A percentile compares a stretch with the other conserved stretches of the same genome.
Evolutionary conservation across 2,113 vertebrate genomes (phyloP).

Genomic region (Bostrychus sinensis): DNA sequence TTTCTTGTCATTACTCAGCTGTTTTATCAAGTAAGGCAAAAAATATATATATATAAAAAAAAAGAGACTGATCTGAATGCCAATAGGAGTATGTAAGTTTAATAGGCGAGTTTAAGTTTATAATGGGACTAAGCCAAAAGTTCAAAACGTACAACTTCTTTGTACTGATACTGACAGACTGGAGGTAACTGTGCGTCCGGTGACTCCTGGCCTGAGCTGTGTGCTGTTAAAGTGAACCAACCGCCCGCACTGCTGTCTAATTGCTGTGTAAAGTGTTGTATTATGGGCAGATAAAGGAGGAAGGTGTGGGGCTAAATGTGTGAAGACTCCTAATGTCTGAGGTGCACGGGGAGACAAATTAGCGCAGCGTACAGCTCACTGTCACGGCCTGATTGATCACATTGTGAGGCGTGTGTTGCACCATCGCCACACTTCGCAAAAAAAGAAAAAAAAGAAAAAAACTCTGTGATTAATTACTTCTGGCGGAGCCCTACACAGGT

Average conservation of each 20-base stretch:
- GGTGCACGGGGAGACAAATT: slow-evolving; percentile 69
- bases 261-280: slow-evolving; percentile 69
- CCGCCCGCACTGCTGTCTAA: slow-evolving; percentile 62
- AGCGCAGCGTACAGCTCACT: slow-evolving; percentile 58
- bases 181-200: slow-evolving; percentile 42
- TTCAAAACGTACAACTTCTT: too few species aligned
- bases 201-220: slow-evolving; percentile 41
- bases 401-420: slow-evolving; percentile 30
- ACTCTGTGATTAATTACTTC: slow-evolving; percentile 66
- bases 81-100: too few species aligned
- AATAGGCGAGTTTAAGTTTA: too few species aligned
- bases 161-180: too few species aligned
- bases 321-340: slow-evolving; percentile 60
- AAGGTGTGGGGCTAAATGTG: slow-evolving; percentile 68
- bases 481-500: slow-evolving; percentile 26
- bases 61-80: too few species aligned
- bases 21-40: too few species aligned
- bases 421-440: slow-evolving; percentile 14
- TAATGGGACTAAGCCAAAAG: too few species aligned
- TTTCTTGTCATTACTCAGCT: too few species aligned
- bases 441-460: slow-evolving; percentile 19
- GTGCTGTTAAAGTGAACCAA: slow-evolving; percentile 56
- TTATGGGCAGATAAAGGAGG: slow-evolving; percentile 64
- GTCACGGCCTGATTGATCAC: slow-evolving; percentile 66
- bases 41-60: too few species aligned